phyloP scores from a whole-genome alignment of 2,797 vertebrate genomes.

The Hydrophis major region DNA sequence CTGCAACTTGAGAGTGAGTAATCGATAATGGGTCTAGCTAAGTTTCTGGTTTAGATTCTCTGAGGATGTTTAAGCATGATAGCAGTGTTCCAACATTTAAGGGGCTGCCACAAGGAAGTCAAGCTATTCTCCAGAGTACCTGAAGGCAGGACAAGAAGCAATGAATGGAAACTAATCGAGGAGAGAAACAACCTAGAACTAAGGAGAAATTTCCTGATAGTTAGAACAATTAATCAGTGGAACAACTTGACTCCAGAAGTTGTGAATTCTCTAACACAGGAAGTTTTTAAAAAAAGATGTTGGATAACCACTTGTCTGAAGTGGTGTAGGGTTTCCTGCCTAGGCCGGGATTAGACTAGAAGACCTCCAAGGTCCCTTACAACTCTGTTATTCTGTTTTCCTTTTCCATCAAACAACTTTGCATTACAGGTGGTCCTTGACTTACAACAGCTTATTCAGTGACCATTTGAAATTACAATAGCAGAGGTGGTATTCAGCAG shows the following conservation, averaged over 20 bases:
- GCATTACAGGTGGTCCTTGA: not conserved
- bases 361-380: no score
- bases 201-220: not conserved
- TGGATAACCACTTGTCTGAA: not conserved
- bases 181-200: not conserved
- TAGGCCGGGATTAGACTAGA: no score
- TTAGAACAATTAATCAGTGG: not conserved
- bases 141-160: not conserved
- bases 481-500: no score
- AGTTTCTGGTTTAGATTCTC: not conserved
- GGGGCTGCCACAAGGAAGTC: not conserved
- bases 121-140: not conserved
- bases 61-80: not conserved
- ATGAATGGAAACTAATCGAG: not conserved
- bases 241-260: not conserved
- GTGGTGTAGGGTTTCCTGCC: no score
- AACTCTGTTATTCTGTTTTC: not conserved
- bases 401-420: not conserved
- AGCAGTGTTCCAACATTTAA: not conserved
- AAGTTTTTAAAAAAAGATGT: no score
- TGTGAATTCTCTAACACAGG: not conserved
- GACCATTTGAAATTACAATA: no score
- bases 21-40: not conserved
- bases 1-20: not conserved
- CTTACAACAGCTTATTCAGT: not conserved